phyloP scores from a whole-genome alignment of 2,797 vertebrate genomes.

The Sebastes steindachneri region DNA sequence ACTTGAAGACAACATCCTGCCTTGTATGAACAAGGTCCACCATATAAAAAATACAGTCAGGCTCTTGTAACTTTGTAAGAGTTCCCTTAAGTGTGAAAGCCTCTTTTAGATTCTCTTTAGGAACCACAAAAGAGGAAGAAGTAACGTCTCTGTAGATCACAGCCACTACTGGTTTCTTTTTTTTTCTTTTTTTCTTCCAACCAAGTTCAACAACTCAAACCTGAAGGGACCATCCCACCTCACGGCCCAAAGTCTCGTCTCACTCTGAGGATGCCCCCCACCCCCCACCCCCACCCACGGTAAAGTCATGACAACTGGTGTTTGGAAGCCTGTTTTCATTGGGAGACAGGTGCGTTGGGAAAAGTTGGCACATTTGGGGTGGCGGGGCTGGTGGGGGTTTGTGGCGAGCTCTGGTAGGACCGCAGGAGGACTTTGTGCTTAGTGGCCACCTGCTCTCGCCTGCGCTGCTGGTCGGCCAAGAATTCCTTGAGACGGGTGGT shows the following conservation, averaged over 20 bases:
- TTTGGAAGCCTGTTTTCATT: conserved; percentile 75
- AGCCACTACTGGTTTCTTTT: conserved; percentile 57
- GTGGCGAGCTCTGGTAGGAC: conserved; percentile 89
- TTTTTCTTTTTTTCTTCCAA: conserved; percentile 1
- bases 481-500: conserved; percentile 97
- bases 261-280: conserved; percentile 1
- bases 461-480: conserved; percentile 92
- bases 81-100: conserved; percentile 32
- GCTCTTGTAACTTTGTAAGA: conserved; percentile 55
- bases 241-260: conserved; percentile 17
- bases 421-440: conserved; percentile 98
- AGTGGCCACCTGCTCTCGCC: conserved; percentile 86
- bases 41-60: conserved; percentile 40
- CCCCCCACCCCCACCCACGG: background rate
- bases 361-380: conserved; percentile 66
- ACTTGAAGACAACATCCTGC: conserved; percentile 45
- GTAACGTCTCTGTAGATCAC: conserved; percentile 33
- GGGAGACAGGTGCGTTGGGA: conserved; percentile 78
- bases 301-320: conserved; percentile 45
- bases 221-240: conserved; percentile 10
- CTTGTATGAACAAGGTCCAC: conserved; percentile 43
- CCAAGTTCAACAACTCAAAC: conserved; percentile 32
- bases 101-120: conserved; percentile 24
- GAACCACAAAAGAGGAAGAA: conserved; percentile 33
- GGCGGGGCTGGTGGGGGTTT: conserved; percentile 82